A percentile compares a stretch with the other conserved stretches of the same genome.
Evolutionary conservation across 2,888 invertebrate species (phyloP).

Genomic region (Rugalucina vietnamica): DNA sequence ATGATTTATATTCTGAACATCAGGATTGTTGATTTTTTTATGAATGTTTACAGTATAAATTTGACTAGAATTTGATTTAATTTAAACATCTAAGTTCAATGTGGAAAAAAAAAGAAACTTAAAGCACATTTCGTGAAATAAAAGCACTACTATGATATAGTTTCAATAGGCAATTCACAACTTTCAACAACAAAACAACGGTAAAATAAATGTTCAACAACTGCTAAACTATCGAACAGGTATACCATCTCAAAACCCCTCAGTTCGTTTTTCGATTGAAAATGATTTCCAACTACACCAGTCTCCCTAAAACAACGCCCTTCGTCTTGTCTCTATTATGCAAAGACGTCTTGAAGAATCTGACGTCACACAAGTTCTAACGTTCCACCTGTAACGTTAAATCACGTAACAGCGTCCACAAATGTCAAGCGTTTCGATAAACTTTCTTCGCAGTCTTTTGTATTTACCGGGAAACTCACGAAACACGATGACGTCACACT

Average conservation of each 20-base stretch:
- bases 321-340: background rate
- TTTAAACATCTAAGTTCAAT: too few relatives aligned
- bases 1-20: too few relatives aligned
- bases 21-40: too few relatives aligned
- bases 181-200: conserved; percentile 6
- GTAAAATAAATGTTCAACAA: conserved; percentile 2
- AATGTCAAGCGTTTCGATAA: background rate
- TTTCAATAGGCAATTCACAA: background rate
- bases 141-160: conserved; percentile 1
- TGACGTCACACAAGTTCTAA: too few relatives aligned
- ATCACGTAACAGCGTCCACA: background rate
- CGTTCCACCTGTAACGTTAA: too few relatives aligned
- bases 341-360: background rate
- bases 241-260: background rate
- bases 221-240: background rate
- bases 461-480: background rate
- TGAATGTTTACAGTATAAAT: too few relatives aligned
- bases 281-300: background rate
- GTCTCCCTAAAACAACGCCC: background rate
- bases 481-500: background rate
- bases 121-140: background rate
- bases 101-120: background rate
- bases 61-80: too few relatives aligned
- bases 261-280: background rate
- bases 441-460: background rate